These are phyloP conservation scores for Himalopsyche tibetana DNA, from an alignment of 2,888 invertebrate species.

Conservation along the genomic window DNA sequence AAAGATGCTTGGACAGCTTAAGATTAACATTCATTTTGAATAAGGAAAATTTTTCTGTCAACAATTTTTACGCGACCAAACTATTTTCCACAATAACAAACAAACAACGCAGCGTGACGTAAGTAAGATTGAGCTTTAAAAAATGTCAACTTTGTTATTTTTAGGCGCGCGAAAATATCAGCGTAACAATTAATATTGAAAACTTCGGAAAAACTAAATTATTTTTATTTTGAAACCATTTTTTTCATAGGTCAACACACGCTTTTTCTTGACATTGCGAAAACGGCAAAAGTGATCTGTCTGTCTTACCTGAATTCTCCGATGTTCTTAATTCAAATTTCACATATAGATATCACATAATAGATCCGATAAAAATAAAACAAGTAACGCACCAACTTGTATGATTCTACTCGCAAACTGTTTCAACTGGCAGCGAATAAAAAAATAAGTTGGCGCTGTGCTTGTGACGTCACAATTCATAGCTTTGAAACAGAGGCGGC, in stretches of 20 bases:
- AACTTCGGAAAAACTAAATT: not conserved
- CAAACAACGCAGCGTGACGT: slow-evolving; percentile 15
- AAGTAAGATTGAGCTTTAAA: slow-evolving; percentile 8
- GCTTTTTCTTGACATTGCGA: not conserved
- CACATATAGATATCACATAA: slow-evolving; percentile 7
- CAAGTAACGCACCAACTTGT: slow-evolving; percentile 17
- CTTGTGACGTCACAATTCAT: slow-evolving; percentile 27
- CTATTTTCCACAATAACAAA: not conserved
- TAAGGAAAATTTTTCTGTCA: not conserved
- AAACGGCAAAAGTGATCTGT: not conserved
- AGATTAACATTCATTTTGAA: too few species aligned
- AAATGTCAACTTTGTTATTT: slow-evolving; percentile 40
- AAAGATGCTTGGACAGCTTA: too few species aligned
- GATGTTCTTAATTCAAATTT: not conserved
- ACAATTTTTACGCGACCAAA: not conserved
- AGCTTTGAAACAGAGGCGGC: not conserved
- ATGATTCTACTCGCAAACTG: slow-evolving; percentile 40
- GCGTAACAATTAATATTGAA: not conserved
- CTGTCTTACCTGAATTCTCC: slow-evolving; percentile 6
- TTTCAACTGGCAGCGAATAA: slow-evolving; percentile 34
- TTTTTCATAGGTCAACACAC: not conserved
- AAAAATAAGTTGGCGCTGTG: slow-evolving; percentile 19
- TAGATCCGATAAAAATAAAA: slow-evolving; percentile 11
- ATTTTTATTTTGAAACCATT: not conserved
- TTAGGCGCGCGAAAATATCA: slow-evolving; percentile 1